These are phyloP conservation scores for Drosophila longiperda DNA, from an alignment of 2,888 invertebrate species.

Conservation along the genomic window DNA sequence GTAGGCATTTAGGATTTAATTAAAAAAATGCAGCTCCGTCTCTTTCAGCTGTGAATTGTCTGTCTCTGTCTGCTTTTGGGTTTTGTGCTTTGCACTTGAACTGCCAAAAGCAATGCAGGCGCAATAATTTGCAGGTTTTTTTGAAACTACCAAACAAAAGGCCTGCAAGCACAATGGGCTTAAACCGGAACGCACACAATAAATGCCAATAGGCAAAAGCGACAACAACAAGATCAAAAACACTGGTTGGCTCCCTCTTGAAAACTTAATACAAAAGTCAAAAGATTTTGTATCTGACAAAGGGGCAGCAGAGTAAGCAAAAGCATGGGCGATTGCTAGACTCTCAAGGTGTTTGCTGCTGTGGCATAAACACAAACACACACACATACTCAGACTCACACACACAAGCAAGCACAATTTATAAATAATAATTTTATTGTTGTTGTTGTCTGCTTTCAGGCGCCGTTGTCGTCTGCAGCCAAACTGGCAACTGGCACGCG, in stretches of 20 bases:
- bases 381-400: background rate
- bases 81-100: conserved; percentile 56
- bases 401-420: conserved; percentile 56
- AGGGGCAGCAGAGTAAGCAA: background rate
- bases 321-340: conserved; percentile 13
- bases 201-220: conserved; percentile 57
- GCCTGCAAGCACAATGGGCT: conserved; percentile 43
- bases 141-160: conserved; percentile 46
- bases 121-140: conserved; percentile 60
- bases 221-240: conserved; percentile 35
- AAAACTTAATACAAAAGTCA: conserved; percentile 54
- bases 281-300: conserved; percentile 55
- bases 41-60: background rate
- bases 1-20: conserved; percentile 60
- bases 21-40: conserved; percentile 49
- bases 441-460: conserved; percentile 59
- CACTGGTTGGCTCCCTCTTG: conserved; percentile 12
- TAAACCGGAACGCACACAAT: conserved; percentile 38
- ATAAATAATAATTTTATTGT: conserved; percentile 76
- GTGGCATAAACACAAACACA: background rate
- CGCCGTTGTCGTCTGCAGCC: conserved; percentile 62
- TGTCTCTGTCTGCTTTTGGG: conserved; percentile 1
- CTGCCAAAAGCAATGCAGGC: conserved; percentile 59
- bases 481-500: conserved; percentile 57
- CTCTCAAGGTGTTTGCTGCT: conserved; percentile 46